These are phyloP conservation scores for Sturnira hondurensis DNA, from an alignment of 2,113 vertebrate genomes.

Conservation along the genomic window DNA sequence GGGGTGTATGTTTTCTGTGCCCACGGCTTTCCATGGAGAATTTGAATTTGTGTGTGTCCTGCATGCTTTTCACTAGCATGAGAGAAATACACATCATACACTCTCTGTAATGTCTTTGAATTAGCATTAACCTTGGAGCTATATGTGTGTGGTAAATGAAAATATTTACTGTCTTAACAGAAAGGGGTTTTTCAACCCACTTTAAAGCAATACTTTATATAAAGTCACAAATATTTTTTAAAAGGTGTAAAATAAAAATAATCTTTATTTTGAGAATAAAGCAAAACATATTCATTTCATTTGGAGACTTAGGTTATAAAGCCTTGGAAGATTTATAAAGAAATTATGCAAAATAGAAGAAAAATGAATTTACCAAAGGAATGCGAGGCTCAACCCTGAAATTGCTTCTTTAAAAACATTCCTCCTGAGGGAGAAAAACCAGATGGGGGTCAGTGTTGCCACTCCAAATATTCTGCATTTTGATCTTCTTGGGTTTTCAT, in stretches of 20 bases:
- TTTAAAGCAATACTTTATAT: background rate
- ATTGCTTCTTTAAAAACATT: slow-evolving; percentile 59
- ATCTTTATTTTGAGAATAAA: slow-evolving; percentile 19
- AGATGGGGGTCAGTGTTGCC: slow-evolving; percentile 40
- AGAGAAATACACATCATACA: background rate
- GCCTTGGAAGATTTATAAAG: slow-evolving; percentile 21
- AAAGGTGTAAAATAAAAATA: slow-evolving; percentile 12
- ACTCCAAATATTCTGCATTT: background rate
- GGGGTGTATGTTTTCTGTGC: background rate
- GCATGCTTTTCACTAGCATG: background rate
- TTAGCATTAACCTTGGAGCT: background rate
- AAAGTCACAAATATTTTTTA: background rate
- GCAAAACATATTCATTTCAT: slow-evolving; percentile 28
- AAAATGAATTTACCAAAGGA: slow-evolving; percentile 61
- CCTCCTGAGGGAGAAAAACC: slow-evolving; percentile 15
- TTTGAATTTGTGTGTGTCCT: background rate
- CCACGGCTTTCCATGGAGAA: background rate
- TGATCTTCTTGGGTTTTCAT: slow-evolving; percentile 33
- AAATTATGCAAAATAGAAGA: slow-evolving; percentile 45
- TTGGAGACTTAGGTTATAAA: background rate
- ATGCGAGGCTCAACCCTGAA: slow-evolving; percentile 41
- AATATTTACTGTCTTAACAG: slow-evolving; percentile 6
- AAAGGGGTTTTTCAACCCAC: background rate
- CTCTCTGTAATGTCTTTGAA: background rate
- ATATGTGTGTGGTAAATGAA: background rate